Evolutionary conservation across 2,113 vertebrate genomes (phyloP).

Genomic region (Grammomys surdaster): DNA sequence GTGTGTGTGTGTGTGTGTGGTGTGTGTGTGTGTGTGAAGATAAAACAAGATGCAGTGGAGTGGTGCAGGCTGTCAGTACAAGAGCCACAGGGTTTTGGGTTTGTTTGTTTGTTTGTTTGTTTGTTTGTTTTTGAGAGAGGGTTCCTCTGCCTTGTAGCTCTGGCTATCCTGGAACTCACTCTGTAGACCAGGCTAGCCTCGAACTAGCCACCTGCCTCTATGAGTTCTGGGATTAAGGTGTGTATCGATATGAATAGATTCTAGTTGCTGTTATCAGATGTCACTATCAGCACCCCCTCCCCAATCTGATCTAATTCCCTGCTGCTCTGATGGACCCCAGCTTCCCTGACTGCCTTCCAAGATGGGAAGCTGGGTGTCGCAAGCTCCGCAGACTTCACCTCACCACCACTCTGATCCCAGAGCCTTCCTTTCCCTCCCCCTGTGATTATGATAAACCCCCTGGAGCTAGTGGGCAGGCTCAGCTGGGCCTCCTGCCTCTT

Average conservation of each 20-base stretch:
- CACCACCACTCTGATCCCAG: conserved; percentile 22
- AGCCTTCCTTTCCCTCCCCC: conserved; percentile 23
- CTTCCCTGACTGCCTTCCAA: neutral
- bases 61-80: neutral
- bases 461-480: neutral
- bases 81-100: neutral
- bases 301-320: neutral
- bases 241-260: too few species aligned
- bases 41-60: neutral
- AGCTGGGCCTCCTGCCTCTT: conserved; percentile 53
- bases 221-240: neutral
- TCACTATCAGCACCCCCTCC: neutral
- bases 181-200: neutral
- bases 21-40: neutral
- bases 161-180: neutral
- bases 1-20: neutral
- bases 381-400: neutral
- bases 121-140: neutral
- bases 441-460: conserved; percentile 62
- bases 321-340: neutral
- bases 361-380: neutral
- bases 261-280: neutral
- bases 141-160: neutral
- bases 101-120: neutral
- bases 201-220: neutral